phyloP scores from a whole-genome alignment of 2,888 invertebrate genomes.

The Synanthedon tipuliformis region DNA sequence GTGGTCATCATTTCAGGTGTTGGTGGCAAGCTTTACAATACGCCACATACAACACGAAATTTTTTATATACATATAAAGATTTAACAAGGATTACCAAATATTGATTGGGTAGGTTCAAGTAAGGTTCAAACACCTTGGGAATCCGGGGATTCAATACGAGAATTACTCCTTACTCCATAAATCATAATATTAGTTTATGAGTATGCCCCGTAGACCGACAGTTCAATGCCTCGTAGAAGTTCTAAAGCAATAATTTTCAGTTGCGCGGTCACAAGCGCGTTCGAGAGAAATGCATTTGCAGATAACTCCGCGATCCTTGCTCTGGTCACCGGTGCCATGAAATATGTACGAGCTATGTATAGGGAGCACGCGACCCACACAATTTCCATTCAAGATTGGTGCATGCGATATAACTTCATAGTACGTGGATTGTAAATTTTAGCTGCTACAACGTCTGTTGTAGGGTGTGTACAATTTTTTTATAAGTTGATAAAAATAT shows the following conservation, averaged over 20 bases:
- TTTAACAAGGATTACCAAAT: too few relatives aligned
- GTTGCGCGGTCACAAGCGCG: conserved; percentile 4
- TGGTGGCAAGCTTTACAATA: too few relatives aligned
- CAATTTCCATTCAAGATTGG: conserved; percentile 9
- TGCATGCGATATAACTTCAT: conserved; percentile 6
- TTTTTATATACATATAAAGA: too few relatives aligned
- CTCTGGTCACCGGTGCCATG: conserved; percentile 4
- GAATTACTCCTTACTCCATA: too few relatives aligned
- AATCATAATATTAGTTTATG: too few relatives aligned
- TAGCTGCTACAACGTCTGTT: neutral
- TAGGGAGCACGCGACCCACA: neutral
- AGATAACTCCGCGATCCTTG: conserved; percentile 1
- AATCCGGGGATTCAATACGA: too few relatives aligned
- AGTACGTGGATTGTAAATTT: conserved; percentile 6
- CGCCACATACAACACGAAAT: too few relatives aligned
- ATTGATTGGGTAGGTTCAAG: too few relatives aligned
- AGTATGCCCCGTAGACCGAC: neutral
- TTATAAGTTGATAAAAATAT: too few relatives aligned
- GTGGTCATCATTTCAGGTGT: too few relatives aligned
- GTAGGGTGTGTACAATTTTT: neutral
- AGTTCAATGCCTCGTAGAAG: conserved; percentile 3
- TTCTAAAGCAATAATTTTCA: conserved; percentile 7
- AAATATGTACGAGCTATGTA: conserved; percentile 11
- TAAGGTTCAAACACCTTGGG: too few relatives aligned
- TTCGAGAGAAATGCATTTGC: neutral